Conservation (phyloP, 2,113 vertebrate species). For the Noturus placidus region DNA sequence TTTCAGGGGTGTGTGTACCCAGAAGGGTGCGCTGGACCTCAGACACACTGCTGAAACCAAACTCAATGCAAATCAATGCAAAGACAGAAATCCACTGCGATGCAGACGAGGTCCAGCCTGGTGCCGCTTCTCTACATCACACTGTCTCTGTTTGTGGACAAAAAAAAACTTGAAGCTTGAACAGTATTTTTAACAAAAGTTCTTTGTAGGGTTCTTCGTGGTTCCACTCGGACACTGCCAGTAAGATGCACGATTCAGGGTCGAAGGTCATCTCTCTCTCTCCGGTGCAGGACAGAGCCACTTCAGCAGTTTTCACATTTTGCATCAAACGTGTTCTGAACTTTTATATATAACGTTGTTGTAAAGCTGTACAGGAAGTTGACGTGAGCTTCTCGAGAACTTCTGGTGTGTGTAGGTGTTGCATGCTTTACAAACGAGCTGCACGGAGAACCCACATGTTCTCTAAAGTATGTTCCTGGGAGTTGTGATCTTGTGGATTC, state of each 20-base stretch:
- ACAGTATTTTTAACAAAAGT: constrained; percentile 51
- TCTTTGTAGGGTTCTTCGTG: constrained; percentile 30
- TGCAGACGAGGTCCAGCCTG: constrained; percentile 73
- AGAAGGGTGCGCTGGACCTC: constrained; percentile 61
- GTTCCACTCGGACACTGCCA: constrained; percentile 65
- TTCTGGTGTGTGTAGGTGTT: constrained; percentile 43
- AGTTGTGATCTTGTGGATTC: not conserved
- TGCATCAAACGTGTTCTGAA: constrained; percentile 20
- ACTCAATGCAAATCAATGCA: constrained; percentile 99
- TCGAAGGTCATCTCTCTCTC: constrained; percentile 50
- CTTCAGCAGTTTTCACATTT: constrained; percentile 2
- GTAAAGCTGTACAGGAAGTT: constrained; percentile 22
- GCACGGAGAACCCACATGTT: constrained; percentile 50
- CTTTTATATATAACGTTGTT: constrained; percentile 5
- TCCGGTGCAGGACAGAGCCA: not conserved
- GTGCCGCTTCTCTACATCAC: constrained; percentile 70
- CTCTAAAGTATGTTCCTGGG: constrained; percentile 54
- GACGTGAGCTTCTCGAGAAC: not conserved
- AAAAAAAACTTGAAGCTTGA: constrained; percentile 73
- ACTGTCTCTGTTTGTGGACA: constrained; percentile 52
- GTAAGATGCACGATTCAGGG: constrained; percentile 61
- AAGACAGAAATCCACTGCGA: constrained; percentile 80
- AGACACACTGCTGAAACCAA: constrained; percentile 81
- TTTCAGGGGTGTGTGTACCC: constrained; percentile 65
- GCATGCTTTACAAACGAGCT: constrained; percentile 63